phyloP scores from a whole-genome alignment of 1,140 invertebrate genomes.

The Lasaia peninsularis region DNA sequence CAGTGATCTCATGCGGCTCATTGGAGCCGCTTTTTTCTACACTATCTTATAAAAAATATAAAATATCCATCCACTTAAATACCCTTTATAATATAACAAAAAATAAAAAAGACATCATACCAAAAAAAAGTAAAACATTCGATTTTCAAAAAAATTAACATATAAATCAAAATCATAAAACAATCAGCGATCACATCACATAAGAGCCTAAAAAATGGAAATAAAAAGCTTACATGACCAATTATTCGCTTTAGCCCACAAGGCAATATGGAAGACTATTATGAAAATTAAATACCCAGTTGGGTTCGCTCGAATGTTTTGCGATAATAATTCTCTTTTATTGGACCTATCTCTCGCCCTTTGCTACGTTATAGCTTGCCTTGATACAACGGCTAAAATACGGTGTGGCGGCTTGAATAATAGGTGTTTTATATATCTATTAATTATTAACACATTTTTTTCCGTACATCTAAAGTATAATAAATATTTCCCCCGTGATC shows the following conservation, averaged over 20 bases:
- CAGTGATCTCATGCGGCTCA: too few species aligned
- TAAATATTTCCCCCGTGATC: too few species aligned
- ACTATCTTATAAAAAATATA: too few species aligned
- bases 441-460: slow-evolving; percentile 29
- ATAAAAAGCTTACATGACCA: neutral
- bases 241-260: slow-evolving; percentile 15
- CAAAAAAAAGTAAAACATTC: too few species aligned
- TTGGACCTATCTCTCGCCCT: slow-evolving; percentile 70
- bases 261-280: slow-evolving; percentile 31
- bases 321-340: slow-evolving; percentile 74
- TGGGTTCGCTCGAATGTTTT: slow-evolving; percentile 55
- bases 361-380: slow-evolving; percentile 68
- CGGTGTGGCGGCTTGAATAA: slow-evolving; percentile 41
- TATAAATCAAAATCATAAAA: neutral
- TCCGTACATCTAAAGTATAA: neutral
- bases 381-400: slow-evolving; percentile 50
- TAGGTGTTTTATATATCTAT: slow-evolving; percentile 29
- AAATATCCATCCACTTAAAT: too few species aligned
- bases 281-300: slow-evolving; percentile 44
- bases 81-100: too few species aligned
- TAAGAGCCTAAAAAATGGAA: neutral
- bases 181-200: neutral
- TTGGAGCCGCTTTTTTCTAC: too few species aligned
- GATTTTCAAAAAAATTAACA: too few species aligned
- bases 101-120: too few species aligned